Evolutionary conservation across 1,140 invertebrate species (phyloP).

Genomic region (Leptopilina boulardi): DNA sequence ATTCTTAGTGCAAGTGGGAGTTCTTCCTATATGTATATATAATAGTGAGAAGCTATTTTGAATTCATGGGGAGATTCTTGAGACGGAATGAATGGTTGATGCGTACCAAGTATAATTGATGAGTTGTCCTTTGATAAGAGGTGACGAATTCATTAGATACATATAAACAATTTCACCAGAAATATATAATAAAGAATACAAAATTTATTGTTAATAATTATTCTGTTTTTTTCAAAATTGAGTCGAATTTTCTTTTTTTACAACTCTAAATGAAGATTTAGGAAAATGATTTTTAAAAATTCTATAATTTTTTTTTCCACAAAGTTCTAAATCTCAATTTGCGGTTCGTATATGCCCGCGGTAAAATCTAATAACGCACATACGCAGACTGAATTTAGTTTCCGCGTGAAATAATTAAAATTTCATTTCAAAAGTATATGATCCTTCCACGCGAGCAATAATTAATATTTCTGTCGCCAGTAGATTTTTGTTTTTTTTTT

Average conservation of each 20-base stretch:
- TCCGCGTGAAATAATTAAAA: not conserved
- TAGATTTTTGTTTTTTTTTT: not conserved
- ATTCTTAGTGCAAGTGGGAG: not conserved
- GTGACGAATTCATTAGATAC: not conserved
- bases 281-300: not conserved
- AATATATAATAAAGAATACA: no score
- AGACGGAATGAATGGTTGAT: not conserved
- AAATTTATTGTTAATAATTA: no score
- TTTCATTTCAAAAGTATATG: conserved; percentile 8
- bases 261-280: no score
- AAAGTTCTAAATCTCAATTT: not conserved
- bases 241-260: no score
- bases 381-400: not conserved
- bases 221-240: no score
- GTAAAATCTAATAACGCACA: not conserved
- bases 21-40: not conserved
- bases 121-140: not conserved
- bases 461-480: conserved; percentile 2
- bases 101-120: not conserved
- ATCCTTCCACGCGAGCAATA: not conserved
- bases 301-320: not conserved
- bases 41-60: not conserved
- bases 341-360: not conserved
- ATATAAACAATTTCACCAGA: no score
- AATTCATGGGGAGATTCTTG: not conserved